Evolutionary conservation across 1,140 invertebrate species (phyloP).

Genomic region (Drosophila ficusphila): DNA sequence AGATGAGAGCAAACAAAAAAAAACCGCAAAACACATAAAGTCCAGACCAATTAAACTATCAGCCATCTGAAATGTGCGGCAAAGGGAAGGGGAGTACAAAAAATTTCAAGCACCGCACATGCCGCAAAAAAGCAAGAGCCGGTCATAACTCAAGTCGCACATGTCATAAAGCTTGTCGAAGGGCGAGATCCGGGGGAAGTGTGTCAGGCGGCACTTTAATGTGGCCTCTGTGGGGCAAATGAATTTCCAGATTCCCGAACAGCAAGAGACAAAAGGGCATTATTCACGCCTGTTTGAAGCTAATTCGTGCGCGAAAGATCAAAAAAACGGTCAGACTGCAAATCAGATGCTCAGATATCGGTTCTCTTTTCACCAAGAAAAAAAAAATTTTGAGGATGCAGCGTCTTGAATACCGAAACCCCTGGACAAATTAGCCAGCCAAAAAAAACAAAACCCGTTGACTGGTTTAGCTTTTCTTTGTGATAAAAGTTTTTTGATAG

Average conservation of each 20-base stretch:
- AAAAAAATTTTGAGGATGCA: conserved; percentile 16
- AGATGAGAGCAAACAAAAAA: conserved; percentile 23
- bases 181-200: conserved; percentile 34
- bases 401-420: conserved; percentile 30
- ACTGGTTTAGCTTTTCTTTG: conserved; percentile 44
- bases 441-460: conserved; percentile 34
- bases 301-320: conserved; percentile 67
- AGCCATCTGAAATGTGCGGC: conserved; percentile 64
- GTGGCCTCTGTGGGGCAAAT: conserved; percentile 51
- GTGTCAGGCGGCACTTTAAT: conserved; percentile 76
- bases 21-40: conserved; percentile 49
- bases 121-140: conserved; percentile 28
- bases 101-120: conserved; percentile 46
- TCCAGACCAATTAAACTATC: conserved; percentile 76
- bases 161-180: conserved; percentile 59
- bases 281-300: conserved; percentile 74
- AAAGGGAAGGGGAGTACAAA: conserved; percentile 12
- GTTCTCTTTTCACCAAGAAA: neutral
- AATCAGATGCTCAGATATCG: conserved; percentile 37
- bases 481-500: conserved; percentile 69
- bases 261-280: conserved; percentile 49
- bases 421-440: conserved; percentile 58
- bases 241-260: conserved; percentile 52
- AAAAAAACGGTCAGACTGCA: conserved; percentile 20
- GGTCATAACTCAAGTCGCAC: conserved; percentile 52